Conservation (phyloP, 2,113 vertebrate genomes). For the Phaethon lepturus region DNA sequence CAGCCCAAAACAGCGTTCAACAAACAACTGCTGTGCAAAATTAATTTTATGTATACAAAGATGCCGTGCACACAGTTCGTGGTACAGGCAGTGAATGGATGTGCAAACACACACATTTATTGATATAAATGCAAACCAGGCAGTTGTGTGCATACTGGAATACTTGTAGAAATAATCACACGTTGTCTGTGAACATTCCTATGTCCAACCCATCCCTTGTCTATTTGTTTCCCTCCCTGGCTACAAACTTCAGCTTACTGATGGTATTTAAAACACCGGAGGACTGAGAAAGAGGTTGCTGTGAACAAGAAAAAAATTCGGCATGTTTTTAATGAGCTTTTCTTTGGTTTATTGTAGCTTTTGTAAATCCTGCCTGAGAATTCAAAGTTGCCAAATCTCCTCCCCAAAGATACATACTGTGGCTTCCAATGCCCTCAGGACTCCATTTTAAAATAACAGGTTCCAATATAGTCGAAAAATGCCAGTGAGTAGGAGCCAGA, state of each 20-base stretch:
- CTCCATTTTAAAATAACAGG: slow-evolving; percentile 7
- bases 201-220: not conserved
- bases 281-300: not conserved
- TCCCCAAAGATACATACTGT: not conserved
- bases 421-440: slow-evolving; percentile 52
- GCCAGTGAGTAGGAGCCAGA: slow-evolving; percentile 40
- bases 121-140: not conserved
- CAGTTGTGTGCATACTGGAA: not conserved
- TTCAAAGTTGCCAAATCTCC: slow-evolving; percentile 49
- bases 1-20: not conserved
- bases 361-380: slow-evolving; percentile 55
- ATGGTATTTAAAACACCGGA: not conserved
- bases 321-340: slow-evolving; percentile 67
- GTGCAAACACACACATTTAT: rapidly evolving
- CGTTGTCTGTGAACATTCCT: not conserved
- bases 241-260: not conserved
- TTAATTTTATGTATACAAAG: not conserved
- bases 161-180: not conserved
- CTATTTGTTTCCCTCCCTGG: not conserved
- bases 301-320: not conserved
- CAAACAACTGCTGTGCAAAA: not conserved
- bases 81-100: rapidly evolving
- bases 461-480: slow-evolving; percentile 39
- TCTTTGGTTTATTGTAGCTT: slow-evolving; percentile 68
- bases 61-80: rapidly evolving